These are phyloP conservation scores for Aphodius granarius DNA, from an alignment of 2,888 invertebrate genomes.

Conservation along the genomic window DNA sequence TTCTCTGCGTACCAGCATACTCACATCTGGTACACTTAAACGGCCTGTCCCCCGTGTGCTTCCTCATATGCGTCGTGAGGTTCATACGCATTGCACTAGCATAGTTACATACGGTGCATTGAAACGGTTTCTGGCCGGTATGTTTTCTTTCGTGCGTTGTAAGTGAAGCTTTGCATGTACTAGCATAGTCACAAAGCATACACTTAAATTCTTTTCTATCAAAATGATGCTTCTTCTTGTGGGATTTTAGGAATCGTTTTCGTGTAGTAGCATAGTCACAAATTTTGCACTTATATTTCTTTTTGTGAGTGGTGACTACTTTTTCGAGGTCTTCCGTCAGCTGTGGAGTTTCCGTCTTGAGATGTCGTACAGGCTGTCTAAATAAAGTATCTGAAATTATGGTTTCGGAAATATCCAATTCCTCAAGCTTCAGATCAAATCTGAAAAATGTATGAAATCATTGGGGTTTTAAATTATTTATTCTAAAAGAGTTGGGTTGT, in stretches of 20 bases:
- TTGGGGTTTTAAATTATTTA: background rate
- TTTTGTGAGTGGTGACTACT: no score
- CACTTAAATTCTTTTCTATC: background rate
- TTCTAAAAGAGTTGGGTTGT: background rate
- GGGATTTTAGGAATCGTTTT: background rate
- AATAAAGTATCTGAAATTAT: no score
- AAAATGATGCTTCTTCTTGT: background rate
- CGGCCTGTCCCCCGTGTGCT: background rate
- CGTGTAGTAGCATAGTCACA: background rate
- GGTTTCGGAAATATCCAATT: no score
- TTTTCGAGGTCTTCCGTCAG: no score
- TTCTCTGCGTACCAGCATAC: background rate
- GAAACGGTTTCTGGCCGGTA: background rate
- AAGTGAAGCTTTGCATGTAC: background rate
- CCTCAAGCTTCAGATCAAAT: background rate
- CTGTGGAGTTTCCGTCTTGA: no score
- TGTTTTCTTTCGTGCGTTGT: background rate
- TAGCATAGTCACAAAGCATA: background rate
- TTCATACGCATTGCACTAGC: background rate
- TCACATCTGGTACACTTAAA: background rate
- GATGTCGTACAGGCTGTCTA: no score
- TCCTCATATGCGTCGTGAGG: background rate
- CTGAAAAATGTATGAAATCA: background rate
- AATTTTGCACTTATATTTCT: background rate
- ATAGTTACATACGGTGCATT: background rate